Percentiles rank a stretch among this genome's conserved stretches.
These are phyloP conservation scores for Andrena cerasifolii DNA, from an alignment of 1,140 invertebrate genomes.

Conservation along the genomic window DNA sequence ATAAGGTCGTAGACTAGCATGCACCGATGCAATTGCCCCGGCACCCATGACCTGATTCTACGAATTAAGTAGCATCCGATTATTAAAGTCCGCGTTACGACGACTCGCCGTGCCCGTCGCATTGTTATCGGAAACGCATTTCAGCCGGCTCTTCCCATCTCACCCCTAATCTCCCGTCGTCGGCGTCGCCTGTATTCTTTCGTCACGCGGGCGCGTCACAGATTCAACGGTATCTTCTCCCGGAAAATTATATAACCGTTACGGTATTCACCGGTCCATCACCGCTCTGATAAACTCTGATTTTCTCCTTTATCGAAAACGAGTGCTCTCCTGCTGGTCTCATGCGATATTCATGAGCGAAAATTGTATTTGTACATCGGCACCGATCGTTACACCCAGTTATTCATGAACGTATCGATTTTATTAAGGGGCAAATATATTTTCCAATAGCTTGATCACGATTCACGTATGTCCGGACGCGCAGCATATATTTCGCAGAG, in stretches of 20 bases:
- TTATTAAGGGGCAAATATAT: too few species aligned
- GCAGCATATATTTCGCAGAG: too few species aligned
- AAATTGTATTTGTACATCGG: not conserved
- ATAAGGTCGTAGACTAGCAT: constrained; percentile 39
- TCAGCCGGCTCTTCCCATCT: not conserved
- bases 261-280: not conserved
- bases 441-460: too few species aligned
- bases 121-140: constrained; percentile 35
- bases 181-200: not conserved
- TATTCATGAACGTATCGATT: not conserved
- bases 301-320: not conserved
- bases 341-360: not conserved
- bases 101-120: constrained; percentile 16
- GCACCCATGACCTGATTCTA: constrained; percentile 47
- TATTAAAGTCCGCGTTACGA: constrained; percentile 42
- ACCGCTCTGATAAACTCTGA: not conserved
- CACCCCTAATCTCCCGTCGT: not conserved
- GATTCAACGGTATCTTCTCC: not conserved
- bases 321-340: not conserved
- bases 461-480: too few species aligned
- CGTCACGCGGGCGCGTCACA: not conserved
- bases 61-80: constrained; percentile 54
- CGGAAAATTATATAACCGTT: not conserved
- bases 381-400: not conserved
- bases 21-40: constrained; percentile 39